Conservation (phyloP, 2,888 invertebrate genomes). For the Hypercompe scribonia region DNA sequence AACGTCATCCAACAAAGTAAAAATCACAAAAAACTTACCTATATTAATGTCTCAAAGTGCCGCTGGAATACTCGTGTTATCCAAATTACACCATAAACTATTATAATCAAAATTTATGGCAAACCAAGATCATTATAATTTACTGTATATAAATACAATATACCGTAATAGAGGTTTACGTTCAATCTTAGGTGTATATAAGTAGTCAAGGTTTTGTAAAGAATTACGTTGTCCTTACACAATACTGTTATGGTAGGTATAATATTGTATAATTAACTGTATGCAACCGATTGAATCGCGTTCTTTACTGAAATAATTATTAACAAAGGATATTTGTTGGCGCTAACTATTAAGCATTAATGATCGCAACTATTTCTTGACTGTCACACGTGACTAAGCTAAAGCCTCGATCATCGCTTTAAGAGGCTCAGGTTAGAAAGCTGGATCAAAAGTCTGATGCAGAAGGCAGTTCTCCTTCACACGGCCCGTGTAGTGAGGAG, state of each 20-base stretch:
- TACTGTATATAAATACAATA: conserved; percentile 42
- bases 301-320: conserved; percentile 2
- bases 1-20: no score
- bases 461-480: no score
- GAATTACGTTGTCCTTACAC: conserved; percentile 31
- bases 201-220: conserved; percentile 37
- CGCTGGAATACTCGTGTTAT: conserved; percentile 48
- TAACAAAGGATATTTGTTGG: not conserved
- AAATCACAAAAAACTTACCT: conserved; percentile 27
- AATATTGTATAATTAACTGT: conserved; percentile 8
- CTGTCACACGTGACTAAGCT: no score
- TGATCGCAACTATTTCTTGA: no score
- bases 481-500: no score
- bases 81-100: conserved; percentile 41
- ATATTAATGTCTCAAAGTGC: conserved; percentile 52
- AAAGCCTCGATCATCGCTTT: no score
- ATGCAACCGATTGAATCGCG: conserved; percentile 3
- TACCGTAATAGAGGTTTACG: conserved; percentile 40
- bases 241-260: conserved; percentile 24
- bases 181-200: conserved; percentile 47
- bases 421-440: no score
- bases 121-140: conserved; percentile 29
- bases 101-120: conserved; percentile 13
- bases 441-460: no score
- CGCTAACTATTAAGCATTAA: no score